phyloP scores from a whole-genome alignment of 30 jellyfish, hydroid and myxozoan genomes.

The Aurelia sp. region DNA sequence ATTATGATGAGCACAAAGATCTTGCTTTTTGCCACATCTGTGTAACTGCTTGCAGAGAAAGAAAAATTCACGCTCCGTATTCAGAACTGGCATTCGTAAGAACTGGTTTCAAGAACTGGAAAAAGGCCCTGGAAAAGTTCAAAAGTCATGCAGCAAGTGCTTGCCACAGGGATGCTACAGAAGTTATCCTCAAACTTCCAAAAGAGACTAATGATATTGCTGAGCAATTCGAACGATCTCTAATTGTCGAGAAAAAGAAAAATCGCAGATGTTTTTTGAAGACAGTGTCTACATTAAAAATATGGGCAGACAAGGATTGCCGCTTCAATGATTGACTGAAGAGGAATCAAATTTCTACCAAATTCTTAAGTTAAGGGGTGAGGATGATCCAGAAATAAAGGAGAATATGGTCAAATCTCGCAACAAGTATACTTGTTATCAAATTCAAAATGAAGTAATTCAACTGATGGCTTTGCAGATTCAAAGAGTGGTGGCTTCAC shows the following conservation, averaged over 20 bases:
- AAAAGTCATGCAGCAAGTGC: constrained; percentile 6
- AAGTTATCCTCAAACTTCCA: too few relatives aligned
- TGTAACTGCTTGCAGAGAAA: constrained; percentile 8
- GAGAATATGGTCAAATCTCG: neutral
- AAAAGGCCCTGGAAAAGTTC: constrained; percentile 1
- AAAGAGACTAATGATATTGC: too few relatives aligned
- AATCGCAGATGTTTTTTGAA: too few relatives aligned
- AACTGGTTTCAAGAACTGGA: constrained; percentile 8
- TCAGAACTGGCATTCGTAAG: constrained; percentile 1
- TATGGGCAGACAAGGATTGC: too few relatives aligned
- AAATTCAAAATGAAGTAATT: constrained; percentile 8
- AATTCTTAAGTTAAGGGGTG: too few relatives aligned
- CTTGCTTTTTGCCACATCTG: constrained; percentile 6
- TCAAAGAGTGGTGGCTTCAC: neutral
- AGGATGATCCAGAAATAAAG: constrained; percentile 5
- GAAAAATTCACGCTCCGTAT: neutral
- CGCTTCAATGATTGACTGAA: too few relatives aligned
- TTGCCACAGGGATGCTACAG: neutral
- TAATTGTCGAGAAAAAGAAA: too few relatives aligned
- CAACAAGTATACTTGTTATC: constrained; percentile 6
- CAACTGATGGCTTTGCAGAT: constrained; percentile 20
- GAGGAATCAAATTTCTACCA: too few relatives aligned
- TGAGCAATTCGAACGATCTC: too few relatives aligned
- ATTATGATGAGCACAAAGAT: constrained; percentile 8
- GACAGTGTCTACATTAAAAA: too few relatives aligned